Evolutionary conservation across 1,140 invertebrate genomes (phyloP).

Genomic region (Scaptomyza pallida): DNA sequence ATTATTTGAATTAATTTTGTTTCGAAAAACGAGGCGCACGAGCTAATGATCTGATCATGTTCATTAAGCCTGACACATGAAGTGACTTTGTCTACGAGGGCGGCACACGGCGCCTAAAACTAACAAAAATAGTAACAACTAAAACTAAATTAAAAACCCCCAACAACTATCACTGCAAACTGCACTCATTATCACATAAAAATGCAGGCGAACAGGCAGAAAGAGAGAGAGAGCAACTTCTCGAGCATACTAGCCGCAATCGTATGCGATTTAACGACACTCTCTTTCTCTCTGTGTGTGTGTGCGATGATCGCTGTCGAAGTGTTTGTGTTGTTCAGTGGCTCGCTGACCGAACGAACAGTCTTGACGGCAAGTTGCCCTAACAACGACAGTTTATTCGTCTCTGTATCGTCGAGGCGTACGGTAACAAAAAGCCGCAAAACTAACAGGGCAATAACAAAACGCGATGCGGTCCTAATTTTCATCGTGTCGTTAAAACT

Average conservation of each 20-base stretch:
- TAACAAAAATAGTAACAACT: slow-evolving; percentile 34
- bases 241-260: slow-evolving; percentile 25
- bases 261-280: not conserved
- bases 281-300: no score
- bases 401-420: slow-evolving; percentile 59
- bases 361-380: slow-evolving; percentile 67
- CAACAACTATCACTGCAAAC: slow-evolving; percentile 6
- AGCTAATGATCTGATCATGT: slow-evolving; percentile 50
- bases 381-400: slow-evolving; percentile 62
- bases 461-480: slow-evolving; percentile 52
- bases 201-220: slow-evolving; percentile 28
- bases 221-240: slow-evolving; percentile 8
- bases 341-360: slow-evolving; percentile 7
- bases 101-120: slow-evolving; percentile 24
- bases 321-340: not conserved
- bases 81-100: slow-evolving; percentile 29
- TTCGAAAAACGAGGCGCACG: slow-evolving; percentile 26
- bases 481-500: slow-evolving; percentile 39
- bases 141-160: slow-evolving; percentile 21
- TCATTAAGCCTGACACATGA: slow-evolving; percentile 37
- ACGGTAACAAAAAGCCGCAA: slow-evolving; percentile 59
- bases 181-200: slow-evolving; percentile 13
- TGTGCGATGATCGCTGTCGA: slow-evolving; percentile 13
- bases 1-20: slow-evolving; percentile 12
- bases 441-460: slow-evolving; percentile 41